Base-by-base conservation (phyloP, 2,797 vertebrate genomes). In the Merluccius polli region DNA sequence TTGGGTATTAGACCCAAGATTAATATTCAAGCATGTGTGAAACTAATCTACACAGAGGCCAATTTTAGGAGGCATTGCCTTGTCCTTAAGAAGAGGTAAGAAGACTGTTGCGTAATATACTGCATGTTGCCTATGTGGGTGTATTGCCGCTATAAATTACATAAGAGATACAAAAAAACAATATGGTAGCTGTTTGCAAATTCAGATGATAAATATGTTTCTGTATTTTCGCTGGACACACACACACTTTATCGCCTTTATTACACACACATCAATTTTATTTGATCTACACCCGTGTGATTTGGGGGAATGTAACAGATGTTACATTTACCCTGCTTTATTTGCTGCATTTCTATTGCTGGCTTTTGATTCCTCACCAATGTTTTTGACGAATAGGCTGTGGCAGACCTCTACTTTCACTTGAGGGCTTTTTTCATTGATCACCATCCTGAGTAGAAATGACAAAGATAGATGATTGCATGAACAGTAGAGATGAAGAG, bases 321-420 rank as follows among this genome's bases (percentile, higher is more conserved):
- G 5, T 41, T 74, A 68, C 65, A 24, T 33, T 68, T 35, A 73
- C 41, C 27, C 21, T 70, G 32, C 41, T 0, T 71, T 63, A 69
- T 38, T 33, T 12, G n/a, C 63, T 73, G 44, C 12, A 41, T 71
- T 73, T 33, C 13, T 35, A 65, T 30, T 76, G 69, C n/a, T 67
- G 0, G 70, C 52, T 78, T 74, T 76, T 75, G 13, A 74, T 76
- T 77, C 74, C 93, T 93, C 78, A 94, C 94, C 90, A 2, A 93
- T 87, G 72, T 87, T 92, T 86, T 93, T 92, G 81, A 94, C 68
- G 33, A n/a, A 94, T 92, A 94, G 85, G 81, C 82, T 89, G 77
- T 89, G 85, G 79, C 77, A 77, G 81, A 87, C 75, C 75, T 86
- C 84, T 15, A 76, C 77, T 72, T 78, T 76, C 69, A 38, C 75